Evolutionary conservation across 2,888 invertebrate genomes (phyloP).

Genomic region (Mesorhabditis belari): DNA sequence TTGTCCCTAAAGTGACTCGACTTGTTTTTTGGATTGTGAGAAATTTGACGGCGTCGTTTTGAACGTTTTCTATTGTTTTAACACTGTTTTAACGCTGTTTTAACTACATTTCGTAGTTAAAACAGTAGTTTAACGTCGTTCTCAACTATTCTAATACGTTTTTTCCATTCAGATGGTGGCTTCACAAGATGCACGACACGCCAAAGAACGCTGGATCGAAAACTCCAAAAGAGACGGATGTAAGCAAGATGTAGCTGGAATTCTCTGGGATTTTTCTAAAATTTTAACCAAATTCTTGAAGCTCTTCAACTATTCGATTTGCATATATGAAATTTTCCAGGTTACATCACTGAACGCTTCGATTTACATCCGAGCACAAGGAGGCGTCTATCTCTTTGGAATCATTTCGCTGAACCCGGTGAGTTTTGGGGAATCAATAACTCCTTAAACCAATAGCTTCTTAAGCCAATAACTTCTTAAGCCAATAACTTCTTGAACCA

Average conservation of each 20-base stretch:
- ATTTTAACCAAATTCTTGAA: neutral
- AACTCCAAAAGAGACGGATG: neutral
- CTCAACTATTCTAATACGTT: no score
- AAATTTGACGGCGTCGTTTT: no score
- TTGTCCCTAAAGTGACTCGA: no score
- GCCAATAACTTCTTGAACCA: no score
- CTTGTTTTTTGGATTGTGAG: no score
- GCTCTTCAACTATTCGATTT: conserved; percentile 24
- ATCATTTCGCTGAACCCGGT: neutral
- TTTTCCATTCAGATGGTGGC: conserved; percentile 27
- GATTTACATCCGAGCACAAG: neutral
- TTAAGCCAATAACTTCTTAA: no score
- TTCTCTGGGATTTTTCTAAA: neutral
- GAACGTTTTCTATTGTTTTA: no score
- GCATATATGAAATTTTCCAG: conserved; percentile 6
- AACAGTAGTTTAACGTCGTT: no score
- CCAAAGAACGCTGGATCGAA: conserved; percentile 22
- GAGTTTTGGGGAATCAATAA: neutral
- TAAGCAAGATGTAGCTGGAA: no score
- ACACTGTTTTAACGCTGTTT: no score
- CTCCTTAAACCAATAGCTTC: no score
- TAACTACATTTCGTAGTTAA: no score
- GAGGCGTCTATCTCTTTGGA: neutral
- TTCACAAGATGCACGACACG: conserved; percentile 33
- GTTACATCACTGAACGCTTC: neutral